A percentile compares a stretch with the other conserved stretches of the same genome.
Evolutionary conservation across 2,797 vertebrate species (phyloP).

Genomic region (Notoglanidium macrostoma): DNA sequence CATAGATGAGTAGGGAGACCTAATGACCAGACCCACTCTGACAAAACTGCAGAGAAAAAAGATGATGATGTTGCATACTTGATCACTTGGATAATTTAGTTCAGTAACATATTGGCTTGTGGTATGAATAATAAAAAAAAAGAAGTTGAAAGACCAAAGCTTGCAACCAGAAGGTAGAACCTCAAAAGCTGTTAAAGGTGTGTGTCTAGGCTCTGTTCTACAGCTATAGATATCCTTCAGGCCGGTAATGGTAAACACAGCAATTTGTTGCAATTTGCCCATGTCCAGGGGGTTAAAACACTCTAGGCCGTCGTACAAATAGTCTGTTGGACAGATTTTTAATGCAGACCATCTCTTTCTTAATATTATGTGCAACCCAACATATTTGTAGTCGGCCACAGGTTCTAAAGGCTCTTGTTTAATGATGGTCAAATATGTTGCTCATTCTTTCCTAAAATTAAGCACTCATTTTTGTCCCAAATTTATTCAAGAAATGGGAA

Average conservation of each 20-base stretch:
- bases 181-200: neutral
- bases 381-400: neutral
- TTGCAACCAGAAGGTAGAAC: neutral
- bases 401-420: neutral
- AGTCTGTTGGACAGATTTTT: neutral
- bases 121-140: neutral
- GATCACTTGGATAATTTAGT: neutral
- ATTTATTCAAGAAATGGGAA: neutral
- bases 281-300: neutral
- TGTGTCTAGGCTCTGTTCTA: neutral
- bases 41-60: neutral
- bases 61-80: neutral
- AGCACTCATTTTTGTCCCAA: neutral
- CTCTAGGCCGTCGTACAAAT: neutral
- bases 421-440: neutral
- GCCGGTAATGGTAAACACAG: neutral
- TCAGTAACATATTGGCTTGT: neutral
- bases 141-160: neutral
- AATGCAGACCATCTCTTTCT: neutral
- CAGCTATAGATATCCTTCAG: neutral
- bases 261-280: neutral
- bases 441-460: neutral
- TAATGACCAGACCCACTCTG: neutral
- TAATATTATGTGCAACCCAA: neutral
- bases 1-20: neutral